These are phyloP conservation scores for Sapajus apella DNA, from an alignment of 2,113 vertebrate species.

Conservation along the genomic window DNA sequence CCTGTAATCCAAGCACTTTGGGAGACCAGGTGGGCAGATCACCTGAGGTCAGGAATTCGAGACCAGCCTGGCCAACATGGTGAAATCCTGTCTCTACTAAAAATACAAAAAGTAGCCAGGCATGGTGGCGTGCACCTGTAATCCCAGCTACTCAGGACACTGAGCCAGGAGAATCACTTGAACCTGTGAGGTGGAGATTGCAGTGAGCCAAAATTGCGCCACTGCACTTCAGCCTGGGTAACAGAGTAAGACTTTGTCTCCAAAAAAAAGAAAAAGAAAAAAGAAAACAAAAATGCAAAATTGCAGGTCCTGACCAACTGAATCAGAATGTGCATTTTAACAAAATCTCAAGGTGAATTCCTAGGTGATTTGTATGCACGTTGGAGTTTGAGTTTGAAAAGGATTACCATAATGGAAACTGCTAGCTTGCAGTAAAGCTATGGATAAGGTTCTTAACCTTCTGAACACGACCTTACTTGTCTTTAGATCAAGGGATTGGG, in stretches of 20 bases:
- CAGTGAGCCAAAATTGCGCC: no score
- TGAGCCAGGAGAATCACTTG: no score
- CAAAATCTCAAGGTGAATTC: neutral
- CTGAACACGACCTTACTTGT: neutral
- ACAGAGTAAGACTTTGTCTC: neutral
- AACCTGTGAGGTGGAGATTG: no score
- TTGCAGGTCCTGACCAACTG: neutral
- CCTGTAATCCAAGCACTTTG: no score
- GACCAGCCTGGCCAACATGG: no score
- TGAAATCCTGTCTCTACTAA: no score
- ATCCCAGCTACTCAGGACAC: no score
- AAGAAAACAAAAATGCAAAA: neutral
- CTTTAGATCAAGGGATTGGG: neutral
- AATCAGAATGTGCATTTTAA: neutral
- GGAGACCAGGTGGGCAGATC: no score
- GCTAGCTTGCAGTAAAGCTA: neutral
- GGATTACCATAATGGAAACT: neutral
- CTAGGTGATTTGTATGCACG: neutral
- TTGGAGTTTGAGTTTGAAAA: neutral
- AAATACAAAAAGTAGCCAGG: no score
- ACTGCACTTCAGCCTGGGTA: no score
- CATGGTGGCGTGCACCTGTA: no score
- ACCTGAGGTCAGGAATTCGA: no score
- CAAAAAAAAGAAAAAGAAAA: neutral
- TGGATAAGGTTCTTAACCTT: neutral